Percentiles rank a stretch among this genome's conserved stretches.
Conservation (phyloP, 1,140 invertebrate genomes). For the Himalopsyche phryganea region DNA sequence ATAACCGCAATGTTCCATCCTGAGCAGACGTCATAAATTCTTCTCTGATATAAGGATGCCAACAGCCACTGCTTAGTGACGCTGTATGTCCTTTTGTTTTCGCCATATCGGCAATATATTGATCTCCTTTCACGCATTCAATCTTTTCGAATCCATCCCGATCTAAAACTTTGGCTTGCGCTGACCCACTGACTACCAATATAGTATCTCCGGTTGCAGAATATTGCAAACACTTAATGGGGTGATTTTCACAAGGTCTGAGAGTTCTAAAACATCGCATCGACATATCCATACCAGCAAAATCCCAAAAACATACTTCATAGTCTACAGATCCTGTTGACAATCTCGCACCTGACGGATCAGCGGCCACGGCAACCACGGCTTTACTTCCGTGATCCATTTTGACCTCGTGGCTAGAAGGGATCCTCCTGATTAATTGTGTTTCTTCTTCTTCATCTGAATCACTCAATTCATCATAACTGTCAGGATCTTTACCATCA, state of each 20-base stretch:
- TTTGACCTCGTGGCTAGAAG: conserved; percentile 71
- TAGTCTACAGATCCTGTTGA: conserved; percentile 94
- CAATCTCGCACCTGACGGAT: conserved; percentile 88
- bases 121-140: conserved; percentile 95
- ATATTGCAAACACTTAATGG: conserved; percentile 87
- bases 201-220: conserved; percentile 91
- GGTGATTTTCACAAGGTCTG: conserved; percentile 92
- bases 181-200: conserved; percentile 89
- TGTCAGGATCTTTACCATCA: conserved; percentile 47
- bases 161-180: conserved; percentile 91
- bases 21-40: conserved; percentile 94
- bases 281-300: conserved; percentile 93
- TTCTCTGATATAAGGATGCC: conserved; percentile 88
- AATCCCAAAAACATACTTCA: conserved; percentile 96
- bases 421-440: conserved; percentile 62
- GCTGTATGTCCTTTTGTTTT: conserved; percentile 95
- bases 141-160: conserved; percentile 93
- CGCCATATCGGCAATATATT: conserved; percentile 93
- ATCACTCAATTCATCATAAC: conserved; percentile 53
- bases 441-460: conserved; percentile 56
- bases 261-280: conserved; percentile 88
- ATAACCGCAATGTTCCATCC: conserved; percentile 89
- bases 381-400: conserved; percentile 85
- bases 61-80: conserved; percentile 84
- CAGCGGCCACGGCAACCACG: conserved; percentile 81